Evolutionary conservation across 92 coral and sea anemone genomes (phyloP).

Genomic region (Ricordea florida): DNA sequence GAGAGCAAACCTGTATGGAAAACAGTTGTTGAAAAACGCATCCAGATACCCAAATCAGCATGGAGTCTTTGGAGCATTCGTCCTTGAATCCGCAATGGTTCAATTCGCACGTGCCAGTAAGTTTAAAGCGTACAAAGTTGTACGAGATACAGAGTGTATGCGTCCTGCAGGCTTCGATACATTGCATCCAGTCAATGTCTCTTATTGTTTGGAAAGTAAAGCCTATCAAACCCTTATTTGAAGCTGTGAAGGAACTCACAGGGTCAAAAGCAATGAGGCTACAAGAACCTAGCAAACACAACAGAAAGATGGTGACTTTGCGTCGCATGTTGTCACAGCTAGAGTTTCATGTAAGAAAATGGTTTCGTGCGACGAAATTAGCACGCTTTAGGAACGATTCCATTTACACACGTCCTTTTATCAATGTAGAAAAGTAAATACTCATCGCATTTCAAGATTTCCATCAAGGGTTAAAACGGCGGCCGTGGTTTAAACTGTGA

Average conservation of each 20-base stretch:
- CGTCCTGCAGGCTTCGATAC: slow-evolving; percentile 1
- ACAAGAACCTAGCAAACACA: too few species aligned
- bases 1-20: background rate
- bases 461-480: too few species aligned
- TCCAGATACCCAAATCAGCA: background rate
- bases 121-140: background rate
- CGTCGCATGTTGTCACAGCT: too few species aligned
- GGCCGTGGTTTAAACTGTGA: too few species aligned
- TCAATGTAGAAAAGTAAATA: too few species aligned
- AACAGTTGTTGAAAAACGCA: slow-evolving; percentile 9
- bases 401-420: too few species aligned
- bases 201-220: background rate
- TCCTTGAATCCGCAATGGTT: slow-evolving; percentile 12
- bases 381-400: too few species aligned
- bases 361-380: too few species aligned
- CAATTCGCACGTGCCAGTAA: background rate
- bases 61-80: background rate
- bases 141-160: slow-evolving; percentile 1
- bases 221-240: background rate
- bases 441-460: too few species aligned
- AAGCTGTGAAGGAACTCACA: background rate
- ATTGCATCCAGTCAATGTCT: background rate
- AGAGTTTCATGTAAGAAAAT: too few species aligned
- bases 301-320: too few species aligned
- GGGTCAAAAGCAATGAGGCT: too few species aligned